phyloP scores from a whole-genome alignment of 2,888 invertebrate species.

The Allygus modestus region DNA sequence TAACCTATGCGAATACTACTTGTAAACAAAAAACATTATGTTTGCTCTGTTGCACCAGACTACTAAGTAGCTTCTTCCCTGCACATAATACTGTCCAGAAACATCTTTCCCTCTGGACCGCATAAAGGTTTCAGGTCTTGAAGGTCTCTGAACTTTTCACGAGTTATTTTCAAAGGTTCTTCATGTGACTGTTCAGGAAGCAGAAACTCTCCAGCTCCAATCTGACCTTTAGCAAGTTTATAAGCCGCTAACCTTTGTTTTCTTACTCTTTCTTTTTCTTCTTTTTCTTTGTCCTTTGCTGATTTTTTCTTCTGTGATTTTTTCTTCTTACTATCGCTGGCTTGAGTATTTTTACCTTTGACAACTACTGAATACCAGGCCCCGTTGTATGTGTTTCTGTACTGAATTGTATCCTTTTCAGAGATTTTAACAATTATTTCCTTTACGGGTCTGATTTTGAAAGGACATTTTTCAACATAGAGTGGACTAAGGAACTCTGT shows the following conservation, averaged over 20 bases:
- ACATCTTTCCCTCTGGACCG: constrained; percentile 29
- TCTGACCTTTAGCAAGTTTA: no score
- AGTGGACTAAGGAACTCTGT: no score
- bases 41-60: constrained; percentile 5
- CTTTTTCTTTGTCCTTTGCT: no score
- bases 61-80: no score
- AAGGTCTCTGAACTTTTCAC: no score
- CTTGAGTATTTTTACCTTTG: constrained; percentile 19
- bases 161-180: no score
- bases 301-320: neutral
- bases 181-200: no score
- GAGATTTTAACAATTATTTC: neutral
- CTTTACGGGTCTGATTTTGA: constrained; percentile 18
- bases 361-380: constrained; percentile 13
- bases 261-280: no score
- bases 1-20: constrained; percentile 3
- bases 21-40: constrained; percentile 10
- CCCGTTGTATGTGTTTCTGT: constrained; percentile 24
- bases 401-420: constrained; percentile 7
- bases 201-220: no score
- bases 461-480: no score
- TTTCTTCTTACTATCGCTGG: constrained; percentile 36
- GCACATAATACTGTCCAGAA: no score
- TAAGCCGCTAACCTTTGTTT: no score
- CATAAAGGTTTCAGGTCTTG: constrained; percentile 21